Evolutionary conservation across 2,113 vertebrate species (phyloP).

Genomic region (Gasterosteus nipponicus): DNA sequence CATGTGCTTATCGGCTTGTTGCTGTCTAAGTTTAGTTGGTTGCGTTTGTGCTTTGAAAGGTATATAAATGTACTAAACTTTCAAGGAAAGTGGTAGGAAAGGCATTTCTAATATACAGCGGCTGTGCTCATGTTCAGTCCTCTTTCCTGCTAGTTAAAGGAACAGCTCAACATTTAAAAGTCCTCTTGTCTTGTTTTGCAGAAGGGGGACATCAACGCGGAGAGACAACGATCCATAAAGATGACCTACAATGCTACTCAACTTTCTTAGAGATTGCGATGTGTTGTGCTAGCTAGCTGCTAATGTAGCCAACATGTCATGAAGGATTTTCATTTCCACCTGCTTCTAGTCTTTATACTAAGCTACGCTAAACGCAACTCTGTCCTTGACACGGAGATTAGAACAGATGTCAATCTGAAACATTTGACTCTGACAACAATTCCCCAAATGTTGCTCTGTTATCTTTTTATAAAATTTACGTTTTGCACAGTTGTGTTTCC

Average conservation of each 20-base stretch:
- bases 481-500: not conserved
- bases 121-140: not conserved
- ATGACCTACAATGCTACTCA: not conserved
- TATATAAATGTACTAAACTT: conserved; percentile 26
- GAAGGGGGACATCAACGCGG: not conserved
- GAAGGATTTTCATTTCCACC: not conserved
- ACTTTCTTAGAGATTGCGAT: not conserved
- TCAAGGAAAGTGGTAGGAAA: conserved; percentile 29
- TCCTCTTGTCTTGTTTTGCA: not conserved
- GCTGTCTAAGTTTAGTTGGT: not conserved
- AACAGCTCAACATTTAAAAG: conserved; percentile 11
- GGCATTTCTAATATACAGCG: conserved; percentile 7
- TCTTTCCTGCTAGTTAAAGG: conserved; percentile 4
- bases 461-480: not conserved
- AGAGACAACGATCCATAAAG: not conserved
- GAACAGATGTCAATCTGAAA: not conserved
- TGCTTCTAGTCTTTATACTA: conserved; percentile 3
- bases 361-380: not conserved
- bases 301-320: not conserved
- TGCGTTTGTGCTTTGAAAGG: conserved; percentile 32
- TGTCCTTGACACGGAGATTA: not conserved
- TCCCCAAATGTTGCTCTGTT: not conserved
- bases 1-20: not conserved
- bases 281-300: not conserved
- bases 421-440: not conserved